Percentiles rank a stretch among this genome's conserved stretches.
These are phyloP conservation scores for Alethe castanea DNA, from an alignment of 2,113 vertebrate species.

Conservation along the genomic window DNA sequence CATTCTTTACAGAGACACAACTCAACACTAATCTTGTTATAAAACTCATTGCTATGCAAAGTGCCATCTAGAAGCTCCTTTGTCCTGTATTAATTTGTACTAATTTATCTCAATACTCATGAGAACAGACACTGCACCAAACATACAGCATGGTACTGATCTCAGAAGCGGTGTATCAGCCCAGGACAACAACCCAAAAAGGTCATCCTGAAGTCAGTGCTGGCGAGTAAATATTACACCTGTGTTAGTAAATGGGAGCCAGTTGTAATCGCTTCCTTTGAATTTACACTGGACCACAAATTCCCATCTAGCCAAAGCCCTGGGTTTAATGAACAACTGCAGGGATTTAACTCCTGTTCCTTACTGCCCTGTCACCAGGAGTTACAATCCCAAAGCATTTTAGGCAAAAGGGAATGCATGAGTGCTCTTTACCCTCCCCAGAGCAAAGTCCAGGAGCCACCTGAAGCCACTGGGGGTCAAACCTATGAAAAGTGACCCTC, in stretches of 20 bases:
- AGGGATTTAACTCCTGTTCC: not conserved
- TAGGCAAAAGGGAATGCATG: not conserved
- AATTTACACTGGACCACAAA: not conserved
- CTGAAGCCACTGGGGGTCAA: not conserved
- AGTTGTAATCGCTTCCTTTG: not conserved
- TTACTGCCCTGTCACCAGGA: not conserved
- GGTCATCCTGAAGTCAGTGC: not conserved
- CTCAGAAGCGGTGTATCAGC: not conserved
- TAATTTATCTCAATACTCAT: not conserved
- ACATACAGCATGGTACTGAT: rapidly evolving
- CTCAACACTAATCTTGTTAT: not conserved
- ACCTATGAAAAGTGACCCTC: not conserved
- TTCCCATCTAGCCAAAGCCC: not conserved
- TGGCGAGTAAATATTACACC: not conserved
- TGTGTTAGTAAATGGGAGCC: not conserved
- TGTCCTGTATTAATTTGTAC: not conserved
- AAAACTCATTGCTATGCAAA: not conserved
- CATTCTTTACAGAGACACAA: not conserved
- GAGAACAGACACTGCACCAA: not conserved
- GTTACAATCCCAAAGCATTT: not conserved
- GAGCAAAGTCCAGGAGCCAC: not conserved
- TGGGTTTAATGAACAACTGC: not conserved
- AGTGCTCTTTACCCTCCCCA: not conserved
- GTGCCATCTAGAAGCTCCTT: not conserved
- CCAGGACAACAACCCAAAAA: not conserved